Percentiles rank a stretch among this genome's conserved stretches.
Conservation (phyloP, 2,797 vertebrate genomes). For the Acanthurus tractus region DNA sequence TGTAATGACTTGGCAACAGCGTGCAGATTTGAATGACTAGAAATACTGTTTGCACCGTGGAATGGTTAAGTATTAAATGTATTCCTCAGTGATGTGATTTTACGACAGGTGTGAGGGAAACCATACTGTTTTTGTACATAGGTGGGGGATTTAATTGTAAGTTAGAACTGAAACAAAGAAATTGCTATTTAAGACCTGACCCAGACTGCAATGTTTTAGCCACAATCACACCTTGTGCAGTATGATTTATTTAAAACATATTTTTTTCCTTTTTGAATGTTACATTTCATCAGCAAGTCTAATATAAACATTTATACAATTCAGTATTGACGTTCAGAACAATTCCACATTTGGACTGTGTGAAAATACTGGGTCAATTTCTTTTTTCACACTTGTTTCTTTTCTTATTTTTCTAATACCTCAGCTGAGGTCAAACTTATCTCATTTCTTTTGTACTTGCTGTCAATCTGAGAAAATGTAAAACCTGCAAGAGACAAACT, state of each 20-base stretch:
- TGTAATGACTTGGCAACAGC: conserved; percentile 24
- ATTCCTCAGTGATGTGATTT: conserved; percentile 52
- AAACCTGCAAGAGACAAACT: conserved; percentile 67
- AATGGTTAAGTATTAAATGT: conserved; percentile 59
- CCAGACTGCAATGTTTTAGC: conserved; percentile 26
- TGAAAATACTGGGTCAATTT: conserved; percentile 27
- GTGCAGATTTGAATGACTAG: conserved; percentile 51
- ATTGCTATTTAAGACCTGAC: conserved; percentile 1
- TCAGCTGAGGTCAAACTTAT: conserved; percentile 47
- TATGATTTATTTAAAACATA: conserved; percentile 23
- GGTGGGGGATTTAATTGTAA: conserved; percentile 43
- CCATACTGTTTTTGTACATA: conserved; percentile 49
- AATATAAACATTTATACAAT: conserved; percentile 37
- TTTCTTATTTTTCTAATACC: conserved; percentile 62
- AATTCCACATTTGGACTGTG: conserved; percentile 33
- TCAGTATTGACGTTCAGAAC: conserved; percentile 40
- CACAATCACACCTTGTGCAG: conserved; percentile 15
- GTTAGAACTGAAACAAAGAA: conserved; percentile 31
- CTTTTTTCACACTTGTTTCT: conserved; percentile 35
- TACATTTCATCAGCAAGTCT: conserved; percentile 38
- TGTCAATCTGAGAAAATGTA: conserved; percentile 60
- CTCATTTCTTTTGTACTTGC: conserved; percentile 37
- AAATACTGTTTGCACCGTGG: conserved; percentile 59
- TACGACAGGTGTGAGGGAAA: conserved; percentile 37
- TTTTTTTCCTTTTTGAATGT: neutral